Percentiles rank a stretch among this genome's conserved stretches.
phyloP scores from a whole-genome alignment of 2,113 vertebrate species.

The Oreochromis niloticus region DNA sequence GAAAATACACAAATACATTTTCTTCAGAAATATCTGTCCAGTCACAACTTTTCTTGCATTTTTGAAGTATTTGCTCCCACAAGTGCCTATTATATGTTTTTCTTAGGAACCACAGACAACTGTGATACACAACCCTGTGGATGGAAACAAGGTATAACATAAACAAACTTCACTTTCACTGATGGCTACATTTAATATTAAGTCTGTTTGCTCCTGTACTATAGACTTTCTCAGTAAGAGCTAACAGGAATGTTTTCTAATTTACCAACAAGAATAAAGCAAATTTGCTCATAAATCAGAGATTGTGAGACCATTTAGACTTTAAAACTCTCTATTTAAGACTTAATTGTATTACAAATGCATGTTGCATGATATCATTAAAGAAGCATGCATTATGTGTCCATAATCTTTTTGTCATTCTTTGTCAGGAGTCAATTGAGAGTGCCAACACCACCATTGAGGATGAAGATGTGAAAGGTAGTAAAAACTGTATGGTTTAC shows the following conservation, averaged over 20 bases:
- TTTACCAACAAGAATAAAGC: not conserved
- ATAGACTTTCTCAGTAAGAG: not conserved
- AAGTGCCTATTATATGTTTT: constrained; percentile 71
- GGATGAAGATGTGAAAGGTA: constrained; percentile 99
- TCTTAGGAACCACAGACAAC: constrained; percentile 94
- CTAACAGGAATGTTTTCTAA: not conserved
- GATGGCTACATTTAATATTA: not conserved
- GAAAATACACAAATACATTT: not conserved
- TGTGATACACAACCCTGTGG: constrained; percentile 95
- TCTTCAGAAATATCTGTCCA: not conserved
- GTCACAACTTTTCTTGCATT: not conserved
- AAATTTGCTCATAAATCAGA: not conserved
- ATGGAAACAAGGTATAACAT: constrained; percentile 93
- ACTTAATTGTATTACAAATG: not conserved
- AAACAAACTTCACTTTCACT: not conserved
- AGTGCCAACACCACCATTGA: constrained; percentile 97
- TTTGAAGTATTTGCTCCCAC: constrained; percentile 28
- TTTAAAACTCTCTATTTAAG: not conserved
- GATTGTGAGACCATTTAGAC: not conserved
- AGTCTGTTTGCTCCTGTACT: not conserved
- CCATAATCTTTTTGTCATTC: not conserved
- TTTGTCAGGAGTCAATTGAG: constrained; percentile 90
- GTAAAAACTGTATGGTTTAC: not conserved
- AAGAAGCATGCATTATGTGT: not conserved
- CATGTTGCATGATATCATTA: not conserved